phyloP scores from a whole-genome alignment of 2,113 vertebrate genomes.

The Boleophthalmus pectinirostris region DNA sequence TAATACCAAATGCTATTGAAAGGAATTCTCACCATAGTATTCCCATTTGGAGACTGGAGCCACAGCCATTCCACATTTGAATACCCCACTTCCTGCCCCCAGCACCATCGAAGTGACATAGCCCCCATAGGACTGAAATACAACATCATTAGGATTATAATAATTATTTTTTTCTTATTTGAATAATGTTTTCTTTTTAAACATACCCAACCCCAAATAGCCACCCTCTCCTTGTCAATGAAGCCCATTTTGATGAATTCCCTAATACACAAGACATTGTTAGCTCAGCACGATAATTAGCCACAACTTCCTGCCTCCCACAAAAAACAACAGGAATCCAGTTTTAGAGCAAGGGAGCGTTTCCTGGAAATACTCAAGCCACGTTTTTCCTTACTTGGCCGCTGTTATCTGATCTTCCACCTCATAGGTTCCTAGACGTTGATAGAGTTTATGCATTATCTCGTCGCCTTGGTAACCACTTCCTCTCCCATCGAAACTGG shows the following conservation, averaged over 20 bases:
- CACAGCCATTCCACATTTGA: constrained; percentile 97
- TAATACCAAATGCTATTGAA: neutral
- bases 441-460: constrained; percentile 92
- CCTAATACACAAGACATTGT: constrained; percentile 70
- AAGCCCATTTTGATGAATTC: constrained; percentile 86
- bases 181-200: neutral
- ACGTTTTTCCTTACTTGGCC: constrained; percentile 76
- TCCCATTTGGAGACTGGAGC: constrained; percentile 94
- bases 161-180: neutral
- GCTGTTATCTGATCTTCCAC: constrained; percentile 96
- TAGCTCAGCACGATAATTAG: neutral
- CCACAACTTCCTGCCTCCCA: constrained; percentile 8
- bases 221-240: constrained; percentile 85
- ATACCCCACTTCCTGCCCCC: constrained; percentile 89
- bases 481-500: constrained; percentile 95
- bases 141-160: constrained; percentile 10
- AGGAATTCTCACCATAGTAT: constrained; percentile 89
- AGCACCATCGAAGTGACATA: constrained; percentile 96
- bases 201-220: constrained; percentile 99
- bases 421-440: constrained; percentile 89
- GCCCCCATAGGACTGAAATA: constrained; percentile 93
- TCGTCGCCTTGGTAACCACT: constrained; percentile 95
- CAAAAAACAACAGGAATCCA: constrained; percentile 24
- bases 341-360: constrained; percentile 12
- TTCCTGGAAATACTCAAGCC: constrained; percentile 4